Percentiles rank a stretch among this genome's conserved stretches.
Conservation (phyloP, 2,797 vertebrate genomes). For the Melopsittacus undulatus region DNA sequence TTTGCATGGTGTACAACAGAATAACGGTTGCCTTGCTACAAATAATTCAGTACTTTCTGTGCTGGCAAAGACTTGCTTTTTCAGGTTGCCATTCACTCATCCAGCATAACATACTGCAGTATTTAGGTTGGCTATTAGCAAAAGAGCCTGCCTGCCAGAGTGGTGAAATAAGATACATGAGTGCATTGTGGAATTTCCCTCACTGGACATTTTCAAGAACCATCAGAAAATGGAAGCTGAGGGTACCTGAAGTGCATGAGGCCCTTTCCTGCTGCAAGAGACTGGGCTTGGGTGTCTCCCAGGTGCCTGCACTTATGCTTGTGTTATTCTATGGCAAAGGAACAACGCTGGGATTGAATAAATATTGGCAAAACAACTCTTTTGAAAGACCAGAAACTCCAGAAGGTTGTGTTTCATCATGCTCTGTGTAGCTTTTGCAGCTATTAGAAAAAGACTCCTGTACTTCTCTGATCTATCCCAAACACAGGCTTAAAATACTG, state of each 20-base stretch:
- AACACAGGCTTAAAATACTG: conserved; percentile 9
- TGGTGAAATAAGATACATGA: neutral
- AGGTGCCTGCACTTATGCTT: neutral
- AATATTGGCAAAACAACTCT: neutral
- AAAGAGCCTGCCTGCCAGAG: neutral
- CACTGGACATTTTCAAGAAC: neutral
- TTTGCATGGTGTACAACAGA: neutral
- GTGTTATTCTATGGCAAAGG: neutral
- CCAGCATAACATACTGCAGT: neutral
- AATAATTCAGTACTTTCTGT: neutral
- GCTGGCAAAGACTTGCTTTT: neutral
- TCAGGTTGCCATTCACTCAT: neutral
- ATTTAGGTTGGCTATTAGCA: neutral
- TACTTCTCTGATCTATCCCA: neutral
- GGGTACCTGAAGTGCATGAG: neutral
- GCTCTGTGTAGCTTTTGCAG: neutral
- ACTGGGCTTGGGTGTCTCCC: neutral
- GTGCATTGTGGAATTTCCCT: neutral
- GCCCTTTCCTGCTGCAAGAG: neutral
- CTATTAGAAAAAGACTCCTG: neutral
- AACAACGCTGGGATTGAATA: neutral
- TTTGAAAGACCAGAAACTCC: neutral
- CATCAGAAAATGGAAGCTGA: neutral
- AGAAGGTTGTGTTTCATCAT: neutral
- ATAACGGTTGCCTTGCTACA: neutral